Conservation (phyloP, 2,888 invertebrate species). For the Mythimna pallens region DNA sequence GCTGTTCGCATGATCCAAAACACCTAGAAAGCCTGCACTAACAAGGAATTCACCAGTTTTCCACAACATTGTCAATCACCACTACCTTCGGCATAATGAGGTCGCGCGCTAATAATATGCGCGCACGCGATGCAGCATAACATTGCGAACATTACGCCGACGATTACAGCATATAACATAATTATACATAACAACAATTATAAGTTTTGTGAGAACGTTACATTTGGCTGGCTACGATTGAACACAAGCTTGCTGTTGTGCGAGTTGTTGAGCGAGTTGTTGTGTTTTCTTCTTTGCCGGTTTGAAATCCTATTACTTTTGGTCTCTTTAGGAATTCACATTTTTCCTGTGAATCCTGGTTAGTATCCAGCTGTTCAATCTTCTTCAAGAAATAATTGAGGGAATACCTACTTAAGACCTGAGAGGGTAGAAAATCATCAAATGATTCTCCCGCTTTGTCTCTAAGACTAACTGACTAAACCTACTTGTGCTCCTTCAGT, state of each 20-base stretch:
- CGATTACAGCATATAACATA: conserved; percentile 66
- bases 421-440: too few relatives aligned
- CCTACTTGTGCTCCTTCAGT: too few relatives aligned
- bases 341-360: conserved; percentile 17
- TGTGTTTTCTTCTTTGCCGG: conserved; percentile 25
- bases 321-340: conserved; percentile 16
- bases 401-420: neutral
- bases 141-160: conserved; percentile 60
- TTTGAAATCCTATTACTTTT: conserved; percentile 28
- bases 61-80: conserved; percentile 51
- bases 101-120: conserved; percentile 70
- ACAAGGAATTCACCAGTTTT: conserved; percentile 39
- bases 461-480: too few relatives aligned
- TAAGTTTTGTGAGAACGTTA: conserved; percentile 59
- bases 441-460: too few relatives aligned
- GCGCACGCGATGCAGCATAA: conserved; percentile 65
- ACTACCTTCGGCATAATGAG: conserved; percentile 69
- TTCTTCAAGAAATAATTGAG: neutral
- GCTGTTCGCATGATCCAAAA: neutral
- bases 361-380: neutral
- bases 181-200: conserved; percentile 68
- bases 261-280: conserved; percentile 47
- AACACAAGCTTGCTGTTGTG: conserved; percentile 29
- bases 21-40: neutral
- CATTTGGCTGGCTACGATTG: conserved; percentile 55